Conservation (phyloP, 37 sponge, comb jelly and placozoan species). For the Aphrocallistes beatrix region DNA sequence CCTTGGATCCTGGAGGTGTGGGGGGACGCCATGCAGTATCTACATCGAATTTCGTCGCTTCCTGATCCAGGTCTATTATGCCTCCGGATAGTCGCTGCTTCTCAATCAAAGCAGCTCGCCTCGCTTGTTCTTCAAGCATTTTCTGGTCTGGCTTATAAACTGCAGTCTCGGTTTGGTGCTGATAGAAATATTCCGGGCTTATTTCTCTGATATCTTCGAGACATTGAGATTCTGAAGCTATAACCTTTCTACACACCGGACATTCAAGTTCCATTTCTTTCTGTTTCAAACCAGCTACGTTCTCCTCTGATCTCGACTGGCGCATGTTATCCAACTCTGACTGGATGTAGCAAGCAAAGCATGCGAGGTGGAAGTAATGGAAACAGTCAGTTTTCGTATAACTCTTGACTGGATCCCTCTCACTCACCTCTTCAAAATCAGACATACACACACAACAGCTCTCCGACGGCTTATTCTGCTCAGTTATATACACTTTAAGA, state of each 20-base stretch:
- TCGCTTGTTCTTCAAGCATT: not conserved
- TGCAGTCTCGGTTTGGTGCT: not conserved
- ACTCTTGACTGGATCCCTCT: too few species aligned
- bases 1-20: too few species aligned
- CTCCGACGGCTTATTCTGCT: constrained; percentile 7
- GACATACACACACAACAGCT: not conserved
- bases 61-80: not conserved
- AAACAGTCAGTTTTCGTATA: constrained; percentile 13
- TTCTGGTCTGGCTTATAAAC: not conserved
- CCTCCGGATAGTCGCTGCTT: not conserved
- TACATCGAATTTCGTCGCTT: not conserved
- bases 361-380: not conserved
- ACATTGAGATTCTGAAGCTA: not conserved
- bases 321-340: not conserved
- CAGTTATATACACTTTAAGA: not conserved
- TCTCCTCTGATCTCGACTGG: not conserved
- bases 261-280: not conserved
- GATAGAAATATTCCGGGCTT: not conserved
- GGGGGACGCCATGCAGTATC: not conserved
- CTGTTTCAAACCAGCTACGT: not conserved
- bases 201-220: not conserved
- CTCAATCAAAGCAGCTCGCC: not conserved
- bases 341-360: not conserved
- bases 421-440: not conserved
- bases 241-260: not conserved